A percentile compares a stretch with the other conserved stretches of the same genome.
Conservation (phyloP, 2,797 vertebrate species). For the Dendrocincla tyrannina region DNA sequence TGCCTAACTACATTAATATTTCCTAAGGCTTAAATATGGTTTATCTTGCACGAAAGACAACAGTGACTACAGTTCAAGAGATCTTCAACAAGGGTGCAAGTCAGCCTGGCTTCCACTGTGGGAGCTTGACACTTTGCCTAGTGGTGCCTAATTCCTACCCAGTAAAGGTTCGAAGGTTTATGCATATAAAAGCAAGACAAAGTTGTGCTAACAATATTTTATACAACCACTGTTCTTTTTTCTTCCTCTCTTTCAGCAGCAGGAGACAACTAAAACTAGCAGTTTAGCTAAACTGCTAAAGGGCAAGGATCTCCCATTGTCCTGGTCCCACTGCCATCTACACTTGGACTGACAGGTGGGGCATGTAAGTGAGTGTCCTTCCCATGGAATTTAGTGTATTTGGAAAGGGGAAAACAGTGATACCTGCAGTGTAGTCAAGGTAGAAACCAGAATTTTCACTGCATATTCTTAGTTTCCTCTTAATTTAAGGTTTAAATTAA, state of each 20-base stretch:
- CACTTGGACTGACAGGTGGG: neutral
- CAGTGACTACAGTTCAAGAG: neutral
- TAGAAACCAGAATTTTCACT: neutral
- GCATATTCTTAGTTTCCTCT: neutral
- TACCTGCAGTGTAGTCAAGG: neutral
- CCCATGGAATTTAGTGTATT: neutral
- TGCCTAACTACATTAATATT: neutral
- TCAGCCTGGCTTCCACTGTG: neutral
- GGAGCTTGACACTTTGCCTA: neutral
- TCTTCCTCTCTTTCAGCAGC: neutral
- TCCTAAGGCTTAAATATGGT: neutral
- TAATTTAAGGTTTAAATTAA: neutral
- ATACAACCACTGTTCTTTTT: neutral
- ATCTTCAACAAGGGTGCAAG: neutral
- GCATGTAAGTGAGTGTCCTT: neutral
- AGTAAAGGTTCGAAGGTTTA: neutral
- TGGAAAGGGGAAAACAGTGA: neutral
- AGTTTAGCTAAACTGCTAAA: neutral
- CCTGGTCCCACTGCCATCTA: neutral
- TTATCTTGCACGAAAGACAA: neutral
- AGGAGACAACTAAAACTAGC: neutral
- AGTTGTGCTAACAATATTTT: neutral
- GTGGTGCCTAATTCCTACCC: neutral
- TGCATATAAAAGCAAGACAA: neutral
- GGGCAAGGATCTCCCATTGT: neutral